phyloP scores from a whole-genome alignment of 2,113 vertebrate genomes.

The Fulica atra region DNA sequence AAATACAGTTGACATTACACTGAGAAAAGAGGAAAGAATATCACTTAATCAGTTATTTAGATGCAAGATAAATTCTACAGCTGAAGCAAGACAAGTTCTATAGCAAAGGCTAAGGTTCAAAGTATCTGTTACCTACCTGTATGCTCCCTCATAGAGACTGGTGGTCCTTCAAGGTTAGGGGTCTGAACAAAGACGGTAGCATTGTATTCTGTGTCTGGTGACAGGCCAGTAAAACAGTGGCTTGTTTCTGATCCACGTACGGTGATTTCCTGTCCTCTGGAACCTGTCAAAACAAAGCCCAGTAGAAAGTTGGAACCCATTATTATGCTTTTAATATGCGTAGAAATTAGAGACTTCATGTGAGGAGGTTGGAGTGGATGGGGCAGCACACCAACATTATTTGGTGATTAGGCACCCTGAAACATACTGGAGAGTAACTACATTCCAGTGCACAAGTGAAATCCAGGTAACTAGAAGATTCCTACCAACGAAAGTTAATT shows the following conservation, averaged over 20 bases:
- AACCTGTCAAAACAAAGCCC: constrained; percentile 61
- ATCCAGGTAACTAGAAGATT: neutral
- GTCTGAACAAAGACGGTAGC: constrained; percentile 93
- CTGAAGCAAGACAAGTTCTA: neutral
- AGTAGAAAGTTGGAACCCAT: neutral
- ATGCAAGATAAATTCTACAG: neutral
- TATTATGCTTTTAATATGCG: neutral
- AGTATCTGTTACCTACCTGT: constrained; percentile 79
- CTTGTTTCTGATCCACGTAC: constrained; percentile 88
- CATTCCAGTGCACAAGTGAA: neutral
- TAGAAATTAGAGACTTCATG: neutral
- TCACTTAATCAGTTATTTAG: neutral
- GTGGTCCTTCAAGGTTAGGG: constrained; percentile 93
- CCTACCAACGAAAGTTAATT: neutral
- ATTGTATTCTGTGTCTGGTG: constrained; percentile 85
- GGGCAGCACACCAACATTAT: neutral
- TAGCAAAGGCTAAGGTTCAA: neutral
- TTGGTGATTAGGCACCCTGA: neutral
- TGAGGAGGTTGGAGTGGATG: neutral
- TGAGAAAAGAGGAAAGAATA: neutral
- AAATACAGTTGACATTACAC: neutral
- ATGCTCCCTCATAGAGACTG: constrained; percentile 82
- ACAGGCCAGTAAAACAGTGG: constrained; percentile 92
- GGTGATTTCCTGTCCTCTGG: constrained; percentile 92
- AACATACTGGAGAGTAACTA: neutral